Percentiles rank a stretch among this genome's conserved stretches.
Evolutionary conservation across 1,140 invertebrate species (phyloP).

Genomic region (Phenacoccus solenopsis): DNA sequence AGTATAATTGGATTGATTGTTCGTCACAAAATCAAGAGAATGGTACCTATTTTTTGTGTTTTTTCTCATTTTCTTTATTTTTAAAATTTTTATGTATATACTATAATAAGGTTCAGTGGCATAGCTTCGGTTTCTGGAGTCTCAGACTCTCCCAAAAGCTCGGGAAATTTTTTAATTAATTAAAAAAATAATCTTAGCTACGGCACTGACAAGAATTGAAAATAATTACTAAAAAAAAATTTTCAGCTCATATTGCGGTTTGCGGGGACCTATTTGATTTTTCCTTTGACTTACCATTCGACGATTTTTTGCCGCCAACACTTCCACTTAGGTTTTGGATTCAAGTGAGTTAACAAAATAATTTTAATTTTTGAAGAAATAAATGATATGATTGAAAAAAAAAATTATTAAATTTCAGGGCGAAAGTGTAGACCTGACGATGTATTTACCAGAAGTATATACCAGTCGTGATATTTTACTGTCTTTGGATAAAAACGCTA

Average conservation of each 20-base stretch:
- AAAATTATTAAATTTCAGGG: slow-evolving; percentile 46
- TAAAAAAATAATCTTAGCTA: too few species aligned
- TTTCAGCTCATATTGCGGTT: slow-evolving; percentile 71
- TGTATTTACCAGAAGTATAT: slow-evolving; percentile 83
- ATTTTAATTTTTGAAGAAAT: too few species aligned
- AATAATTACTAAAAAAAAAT: too few species aligned
- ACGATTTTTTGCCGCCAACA: slow-evolving; percentile 77
- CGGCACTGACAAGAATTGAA: too few species aligned
- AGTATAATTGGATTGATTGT: slow-evolving; percentile 98
- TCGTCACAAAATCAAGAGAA: slow-evolving; percentile 91
- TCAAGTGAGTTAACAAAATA: slow-evolving; percentile 41
- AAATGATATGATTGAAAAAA: too few species aligned
- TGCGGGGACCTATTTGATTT: slow-evolving; percentile 87
- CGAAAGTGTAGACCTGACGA: slow-evolving; percentile 75
- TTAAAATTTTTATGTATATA: background rate
- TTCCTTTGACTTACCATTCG: slow-evolving; percentile 83
- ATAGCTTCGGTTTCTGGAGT: slow-evolving; percentile 14
- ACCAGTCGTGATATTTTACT: slow-evolving; percentile 69
- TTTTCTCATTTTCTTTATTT: background rate
- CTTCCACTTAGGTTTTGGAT: slow-evolving; percentile 84
- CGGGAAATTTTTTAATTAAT: too few species aligned
- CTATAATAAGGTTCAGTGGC: background rate
- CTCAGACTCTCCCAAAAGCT: too few species aligned
- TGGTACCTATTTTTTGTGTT: slow-evolving; percentile 34
- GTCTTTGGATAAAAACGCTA: slow-evolving; percentile 79